Evolutionary conservation across 1,140 invertebrate genomes (phyloP).

Genomic region (Hyles euphorbiae): DNA sequence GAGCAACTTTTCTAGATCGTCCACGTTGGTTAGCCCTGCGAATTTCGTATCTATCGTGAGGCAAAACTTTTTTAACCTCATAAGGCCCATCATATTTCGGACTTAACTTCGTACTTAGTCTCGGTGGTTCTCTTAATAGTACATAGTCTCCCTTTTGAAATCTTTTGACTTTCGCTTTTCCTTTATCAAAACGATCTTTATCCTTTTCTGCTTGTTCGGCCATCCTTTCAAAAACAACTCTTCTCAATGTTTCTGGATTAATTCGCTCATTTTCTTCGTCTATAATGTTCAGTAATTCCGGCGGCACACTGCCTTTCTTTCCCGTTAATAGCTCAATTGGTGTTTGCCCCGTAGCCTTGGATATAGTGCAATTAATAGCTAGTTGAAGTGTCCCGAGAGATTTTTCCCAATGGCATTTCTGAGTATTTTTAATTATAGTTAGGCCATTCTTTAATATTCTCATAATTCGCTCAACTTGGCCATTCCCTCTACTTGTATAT

Average conservation of each 20-base stretch:
- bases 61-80: slow-evolving; percentile 17
- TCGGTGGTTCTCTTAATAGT: slow-evolving; percentile 11
- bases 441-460: slow-evolving; percentile 26
- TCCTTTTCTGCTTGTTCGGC: slow-evolving; percentile 11
- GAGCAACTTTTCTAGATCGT: slow-evolving; percentile 16
- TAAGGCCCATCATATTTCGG: slow-evolving; percentile 17
- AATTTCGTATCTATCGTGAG: slow-evolving; percentile 16
- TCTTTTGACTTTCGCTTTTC: slow-evolving; percentile 19
- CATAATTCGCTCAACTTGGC: slow-evolving; percentile 42
- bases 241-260: slow-evolving; percentile 7
- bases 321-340: slow-evolving; percentile 19
- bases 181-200: slow-evolving; percentile 14
- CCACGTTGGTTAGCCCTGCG: slow-evolving; percentile 9
- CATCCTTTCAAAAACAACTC: slow-evolving; percentile 7
- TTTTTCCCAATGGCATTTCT: slow-evolving; percentile 15
- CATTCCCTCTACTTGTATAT: slow-evolving; percentile 30
- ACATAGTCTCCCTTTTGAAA: slow-evolving; percentile 14
- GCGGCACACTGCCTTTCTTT: slow-evolving; percentile 13
- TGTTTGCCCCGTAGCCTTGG: slow-evolving; percentile 22
- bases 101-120: slow-evolving; percentile 14
- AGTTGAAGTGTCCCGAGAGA: slow-evolving; percentile 23
- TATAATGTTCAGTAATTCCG: slow-evolving; percentile 10
- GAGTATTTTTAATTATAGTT: slow-evolving; percentile 9
- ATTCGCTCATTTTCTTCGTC: slow-evolving; percentile 11
- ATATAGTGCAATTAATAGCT: slow-evolving; percentile 29